Evolutionary conservation across 2,888 invertebrate genomes (phyloP).

Genomic region (Phorcus lineatus): DNA sequence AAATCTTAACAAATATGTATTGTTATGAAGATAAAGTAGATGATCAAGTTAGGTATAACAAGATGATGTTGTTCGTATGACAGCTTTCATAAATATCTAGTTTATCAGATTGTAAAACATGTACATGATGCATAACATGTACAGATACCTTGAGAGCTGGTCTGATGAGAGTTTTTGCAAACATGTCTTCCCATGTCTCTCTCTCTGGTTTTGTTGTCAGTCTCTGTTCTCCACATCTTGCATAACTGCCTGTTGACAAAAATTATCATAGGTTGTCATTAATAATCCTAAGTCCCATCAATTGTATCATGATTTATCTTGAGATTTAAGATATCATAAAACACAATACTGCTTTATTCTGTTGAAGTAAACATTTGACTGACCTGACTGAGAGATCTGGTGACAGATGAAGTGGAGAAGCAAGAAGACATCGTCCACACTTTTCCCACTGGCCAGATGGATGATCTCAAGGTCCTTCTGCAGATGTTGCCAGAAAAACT

Average conservation of each 20-base stretch:
- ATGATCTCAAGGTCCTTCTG: slow-evolving; percentile 49
- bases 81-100: background rate
- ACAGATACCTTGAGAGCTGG: slow-evolving; percentile 30
- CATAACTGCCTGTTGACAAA: background rate
- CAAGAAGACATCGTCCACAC: slow-evolving; percentile 57
- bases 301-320: too few relatives aligned
- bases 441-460: slow-evolving; percentile 42
- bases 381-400: slow-evolving; percentile 27
- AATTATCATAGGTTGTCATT: background rate
- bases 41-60: too few relatives aligned
- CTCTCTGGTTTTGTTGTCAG: slow-evolving; percentile 36
- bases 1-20: too few relatives aligned
- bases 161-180: slow-evolving; percentile 29
- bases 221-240: background rate
- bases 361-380: background rate
- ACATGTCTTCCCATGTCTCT: slow-evolving; percentile 42
- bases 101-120: background rate
- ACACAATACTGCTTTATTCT: too few relatives aligned
- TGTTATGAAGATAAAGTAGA: too few relatives aligned
- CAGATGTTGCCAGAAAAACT: slow-evolving; percentile 59
- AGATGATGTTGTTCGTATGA: too few relatives aligned
- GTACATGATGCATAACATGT: too few relatives aligned
- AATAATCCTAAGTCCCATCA: too few relatives aligned
- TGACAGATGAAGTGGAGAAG: slow-evolving; percentile 50
- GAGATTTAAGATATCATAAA: too few relatives aligned